Evolutionary conservation across 2,888 invertebrate species (phyloP).

Genomic region (Balanococcus diminutus): DNA sequence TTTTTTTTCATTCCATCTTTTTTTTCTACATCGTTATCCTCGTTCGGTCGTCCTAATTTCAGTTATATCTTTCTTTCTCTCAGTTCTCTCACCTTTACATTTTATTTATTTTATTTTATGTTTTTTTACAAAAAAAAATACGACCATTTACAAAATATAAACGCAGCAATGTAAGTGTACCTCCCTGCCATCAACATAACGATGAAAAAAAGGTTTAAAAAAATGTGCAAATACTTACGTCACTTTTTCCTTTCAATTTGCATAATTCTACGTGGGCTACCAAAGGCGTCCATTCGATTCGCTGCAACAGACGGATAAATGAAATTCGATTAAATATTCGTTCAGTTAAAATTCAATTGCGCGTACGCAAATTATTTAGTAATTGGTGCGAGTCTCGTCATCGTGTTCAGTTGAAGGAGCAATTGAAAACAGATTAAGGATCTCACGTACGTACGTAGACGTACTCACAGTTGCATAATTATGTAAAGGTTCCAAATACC

Average conservation of each 20-base stretch:
- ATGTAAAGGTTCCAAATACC: too few species aligned
- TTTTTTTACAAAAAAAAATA: neutral
- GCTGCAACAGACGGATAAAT: constrained; percentile 62
- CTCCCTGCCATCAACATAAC: too few species aligned
- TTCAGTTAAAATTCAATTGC: neutral
- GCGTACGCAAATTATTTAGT: neutral
- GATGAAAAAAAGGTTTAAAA: too few species aligned
- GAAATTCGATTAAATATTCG: neutral
- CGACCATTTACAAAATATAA: constrained; percentile 20
- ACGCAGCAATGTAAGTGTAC: too few species aligned
- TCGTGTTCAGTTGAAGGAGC: too few species aligned
- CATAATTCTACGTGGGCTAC: constrained; percentile 83
- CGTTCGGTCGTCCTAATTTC: neutral
- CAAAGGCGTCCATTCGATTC: constrained; percentile 83
- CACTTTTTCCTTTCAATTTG: constrained; percentile 82
- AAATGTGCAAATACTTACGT: constrained; percentile 62
- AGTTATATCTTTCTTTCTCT: neutral
- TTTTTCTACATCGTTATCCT: neutral
- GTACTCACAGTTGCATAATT: too few species aligned
- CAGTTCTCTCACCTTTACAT: too few species aligned
- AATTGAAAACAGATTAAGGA: neutral
- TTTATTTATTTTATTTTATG: too few species aligned
- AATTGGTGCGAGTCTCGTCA: neutral
- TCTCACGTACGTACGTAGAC: neutral
- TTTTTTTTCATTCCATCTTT: neutral